Percentiles rank a stretch among this genome's conserved stretches.
These are phyloP conservation scores for Mesembrinibis cayennensis DNA, from an alignment of 2,113 vertebrate species.

Conservation along the genomic window DNA sequence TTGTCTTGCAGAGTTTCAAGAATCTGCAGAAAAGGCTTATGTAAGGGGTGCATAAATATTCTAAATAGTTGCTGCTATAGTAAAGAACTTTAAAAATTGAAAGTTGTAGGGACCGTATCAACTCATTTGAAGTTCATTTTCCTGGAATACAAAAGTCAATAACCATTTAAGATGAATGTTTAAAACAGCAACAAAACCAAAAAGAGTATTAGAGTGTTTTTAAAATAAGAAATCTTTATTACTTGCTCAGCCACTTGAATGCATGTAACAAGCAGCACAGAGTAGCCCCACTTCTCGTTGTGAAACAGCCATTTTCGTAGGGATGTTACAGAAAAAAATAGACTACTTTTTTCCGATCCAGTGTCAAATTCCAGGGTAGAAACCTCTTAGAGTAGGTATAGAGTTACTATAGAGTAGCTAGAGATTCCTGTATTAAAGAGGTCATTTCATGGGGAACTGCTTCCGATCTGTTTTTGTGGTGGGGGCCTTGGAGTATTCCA, in stretches of 20 bases:
- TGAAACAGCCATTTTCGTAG: neutral
- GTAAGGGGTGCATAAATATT: neutral
- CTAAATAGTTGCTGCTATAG: neutral
- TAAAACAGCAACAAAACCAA: neutral
- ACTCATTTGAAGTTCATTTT: neutral
- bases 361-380: neutral
- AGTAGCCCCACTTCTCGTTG: neutral
- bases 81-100: neutral
- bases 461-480: neutral
- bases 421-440: neutral
- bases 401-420: neutral
- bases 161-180: neutral
- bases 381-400: neutral
- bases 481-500: neutral
- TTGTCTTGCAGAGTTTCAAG: neutral
- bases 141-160: neutral
- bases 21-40: neutral
- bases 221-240: neutral
- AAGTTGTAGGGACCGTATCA: neutral
- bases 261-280: neutral
- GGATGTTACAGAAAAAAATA: neutral
- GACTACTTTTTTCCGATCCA: neutral
- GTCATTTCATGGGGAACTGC: neutral
- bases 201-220: neutral
- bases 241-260: neutral